phyloP scores from a whole-genome alignment of 2,888 invertebrate genomes.

The Prosapia bicincta region DNA sequence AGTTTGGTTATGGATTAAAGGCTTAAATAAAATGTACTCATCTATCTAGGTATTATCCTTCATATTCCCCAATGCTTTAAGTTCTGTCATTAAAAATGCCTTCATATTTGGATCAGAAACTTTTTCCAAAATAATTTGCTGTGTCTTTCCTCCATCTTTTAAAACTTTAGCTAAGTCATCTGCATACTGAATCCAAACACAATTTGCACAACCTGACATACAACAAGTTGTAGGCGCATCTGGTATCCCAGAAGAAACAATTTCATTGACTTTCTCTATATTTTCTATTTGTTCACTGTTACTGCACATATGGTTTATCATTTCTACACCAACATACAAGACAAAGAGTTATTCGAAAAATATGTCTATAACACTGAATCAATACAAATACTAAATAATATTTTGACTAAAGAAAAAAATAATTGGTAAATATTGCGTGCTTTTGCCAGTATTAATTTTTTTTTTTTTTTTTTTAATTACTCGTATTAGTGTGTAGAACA shows the following conservation, averaged over 20 bases:
- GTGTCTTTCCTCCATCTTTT: conserved; percentile 62
- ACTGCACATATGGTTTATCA: not conserved
- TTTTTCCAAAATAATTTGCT: conserved; percentile 67
- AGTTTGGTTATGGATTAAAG: too few species aligned
- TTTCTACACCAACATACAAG: too few species aligned
- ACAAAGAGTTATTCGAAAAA: too few species aligned
- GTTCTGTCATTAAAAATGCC: conserved; percentile 76
- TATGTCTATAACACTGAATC: too few species aligned
- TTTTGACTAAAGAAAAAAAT: too few species aligned
- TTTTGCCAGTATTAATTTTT: too few species aligned
- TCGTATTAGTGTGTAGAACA: too few species aligned
- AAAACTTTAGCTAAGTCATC: conserved; percentile 64
- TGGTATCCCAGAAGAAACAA: conserved; percentile 46
- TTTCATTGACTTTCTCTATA: not conserved
- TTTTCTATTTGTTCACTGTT: not conserved
- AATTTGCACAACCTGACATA: conserved; percentile 88
- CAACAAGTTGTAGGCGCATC: conserved; percentile 83
- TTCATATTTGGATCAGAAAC: conserved; percentile 77
- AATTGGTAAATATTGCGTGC: too few species aligned
- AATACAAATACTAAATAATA: too few species aligned
- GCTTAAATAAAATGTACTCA: too few species aligned
- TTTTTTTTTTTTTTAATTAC: too few species aligned
- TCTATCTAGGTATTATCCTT: not conserved
- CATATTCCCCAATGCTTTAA: conserved; percentile 43
- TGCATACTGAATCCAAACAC: conserved; percentile 90